Evolutionary conservation across 2,888 invertebrate genomes (phyloP).

Genomic region (Gisinianus flammeolus): DNA sequence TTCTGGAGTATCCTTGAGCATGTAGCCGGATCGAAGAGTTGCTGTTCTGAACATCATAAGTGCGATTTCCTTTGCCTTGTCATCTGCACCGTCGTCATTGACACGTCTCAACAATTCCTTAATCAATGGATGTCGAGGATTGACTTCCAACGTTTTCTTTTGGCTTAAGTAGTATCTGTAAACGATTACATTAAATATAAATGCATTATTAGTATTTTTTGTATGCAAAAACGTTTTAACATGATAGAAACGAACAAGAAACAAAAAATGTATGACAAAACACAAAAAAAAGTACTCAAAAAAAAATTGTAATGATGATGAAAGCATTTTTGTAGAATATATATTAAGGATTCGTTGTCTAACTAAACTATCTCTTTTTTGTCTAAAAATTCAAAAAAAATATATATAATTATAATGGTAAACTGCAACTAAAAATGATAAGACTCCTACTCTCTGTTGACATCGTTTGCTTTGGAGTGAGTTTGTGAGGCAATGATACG

Average conservation of each 20-base stretch:
- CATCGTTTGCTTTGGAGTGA: slow-evolving; percentile 68
- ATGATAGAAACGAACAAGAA: not conserved
- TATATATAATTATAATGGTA: not conserved
- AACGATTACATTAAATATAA: slow-evolving; percentile 21
- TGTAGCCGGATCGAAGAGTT: slow-evolving; percentile 91
- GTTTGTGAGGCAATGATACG: slow-evolving; percentile 68
- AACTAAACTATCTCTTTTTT: no score
- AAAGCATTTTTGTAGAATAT: not conserved
- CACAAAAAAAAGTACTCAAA: not conserved
- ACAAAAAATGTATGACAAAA: not conserved
- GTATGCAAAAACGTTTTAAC: not conserved
- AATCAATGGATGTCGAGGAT: slow-evolving; percentile 95
- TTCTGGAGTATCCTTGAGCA: slow-evolving; percentile 81
- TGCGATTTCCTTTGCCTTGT: slow-evolving; percentile 81
- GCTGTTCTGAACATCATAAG: slow-evolving; percentile 88
- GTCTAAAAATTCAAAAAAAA: not conserved
- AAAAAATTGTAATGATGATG: slow-evolving; percentile 10
- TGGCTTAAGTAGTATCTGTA: slow-evolving; percentile 80
- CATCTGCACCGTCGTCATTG: slow-evolving; percentile 76
- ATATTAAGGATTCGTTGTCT: not conserved
- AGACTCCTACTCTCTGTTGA: slow-evolving; percentile 63
- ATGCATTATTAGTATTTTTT: not conserved
- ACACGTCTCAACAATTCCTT: slow-evolving; percentile 87
- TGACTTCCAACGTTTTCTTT: slow-evolving; percentile 96
- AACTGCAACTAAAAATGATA: slow-evolving; percentile 24